Evolutionary conservation across 2,888 invertebrate genomes (phyloP), one percentile per base, ranked within the genome.

Genomic region (Eupithecia inturbata): DNA sequence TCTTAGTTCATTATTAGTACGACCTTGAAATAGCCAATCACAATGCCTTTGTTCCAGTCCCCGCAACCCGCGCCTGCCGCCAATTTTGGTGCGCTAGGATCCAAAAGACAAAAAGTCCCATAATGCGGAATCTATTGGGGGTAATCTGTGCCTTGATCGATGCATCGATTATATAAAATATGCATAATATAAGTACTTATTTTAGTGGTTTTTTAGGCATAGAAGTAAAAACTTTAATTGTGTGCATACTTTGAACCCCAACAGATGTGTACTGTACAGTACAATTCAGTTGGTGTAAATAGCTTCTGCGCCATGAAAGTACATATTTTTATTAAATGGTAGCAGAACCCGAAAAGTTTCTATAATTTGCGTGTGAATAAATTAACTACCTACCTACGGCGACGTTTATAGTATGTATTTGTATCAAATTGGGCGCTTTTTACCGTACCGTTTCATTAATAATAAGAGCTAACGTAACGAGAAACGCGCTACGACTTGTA

Each of bases 401-500:
- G 22, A 12, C 22, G 22, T 53, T 22, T 22, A 53, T 26, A 36
- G 39, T 39, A 36, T 36, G 39, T 39, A 36, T 36, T 31, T 39
- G 22, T 49, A 68, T 41, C n/a, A 53, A 60, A 71, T 66, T 71
- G 45, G 67, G 53, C 64, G 68, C 67, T 68, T 64, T 68, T 71
- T 68, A 71, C 41, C 41, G 39, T 68, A 71, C 41, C 41, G 39
- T 70, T 69, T 74, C 3, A 45, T 71, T 57, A 36, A 28, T 68
- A 69, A 49, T 39, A 66, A 45, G 22, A n/a, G n/a, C n/a, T n/a
- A n/a, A n/a, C 66, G 28, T 69, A 69, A 74, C 45, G 39, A 66
- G 69, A 45, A 67, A 49, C 26, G 39, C 68, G 68, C 64, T 33
- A 31, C 71, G n/a, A 31, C 41, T 60, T 41, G 19, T 53, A 57